Conservation (phyloP, 1,140 invertebrate genomes). For the Eriosoma lanigerum region DNA sequence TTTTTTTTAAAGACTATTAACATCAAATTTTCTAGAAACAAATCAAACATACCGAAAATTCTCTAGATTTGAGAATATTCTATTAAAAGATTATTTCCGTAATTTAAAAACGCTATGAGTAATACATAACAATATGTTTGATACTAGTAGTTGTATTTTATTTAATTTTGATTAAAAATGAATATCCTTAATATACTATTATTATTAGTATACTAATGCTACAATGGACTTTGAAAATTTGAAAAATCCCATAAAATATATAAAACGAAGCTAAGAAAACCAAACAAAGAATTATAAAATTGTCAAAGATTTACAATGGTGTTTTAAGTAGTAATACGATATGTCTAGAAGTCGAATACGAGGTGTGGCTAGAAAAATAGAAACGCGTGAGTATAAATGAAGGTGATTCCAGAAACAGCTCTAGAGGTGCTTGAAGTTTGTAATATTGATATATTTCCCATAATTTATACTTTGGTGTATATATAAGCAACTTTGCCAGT, state of each 20-base stretch:
- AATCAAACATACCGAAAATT: no score
- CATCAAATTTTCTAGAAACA: no score
- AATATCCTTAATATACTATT: no score
- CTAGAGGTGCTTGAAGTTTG: background rate
- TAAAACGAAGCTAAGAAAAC: background rate
- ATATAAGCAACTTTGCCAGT: background rate
- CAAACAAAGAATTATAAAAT: background rate
- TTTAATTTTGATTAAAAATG: no score
- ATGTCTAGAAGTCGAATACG: background rate
- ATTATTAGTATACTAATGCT: no score
- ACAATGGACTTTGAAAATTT: background rate
- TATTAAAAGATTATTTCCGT: no score
- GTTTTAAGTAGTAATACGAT: background rate
- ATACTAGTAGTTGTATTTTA: no score
- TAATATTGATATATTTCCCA: background rate
- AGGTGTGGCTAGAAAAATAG: background rate
- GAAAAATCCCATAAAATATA: no score
- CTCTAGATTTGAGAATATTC: no score
- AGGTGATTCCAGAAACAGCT: background rate
- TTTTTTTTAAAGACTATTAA: no score
- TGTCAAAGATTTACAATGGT: background rate
- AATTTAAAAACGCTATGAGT: no score
- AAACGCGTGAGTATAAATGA: background rate
- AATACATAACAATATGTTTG: no score
- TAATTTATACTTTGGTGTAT: background rate